Evolutionary conservation across 2,888 invertebrate genomes (phyloP), one percentile per base, ranked within the genome.

Genomic region (Drosophila buzzatii): DNA sequence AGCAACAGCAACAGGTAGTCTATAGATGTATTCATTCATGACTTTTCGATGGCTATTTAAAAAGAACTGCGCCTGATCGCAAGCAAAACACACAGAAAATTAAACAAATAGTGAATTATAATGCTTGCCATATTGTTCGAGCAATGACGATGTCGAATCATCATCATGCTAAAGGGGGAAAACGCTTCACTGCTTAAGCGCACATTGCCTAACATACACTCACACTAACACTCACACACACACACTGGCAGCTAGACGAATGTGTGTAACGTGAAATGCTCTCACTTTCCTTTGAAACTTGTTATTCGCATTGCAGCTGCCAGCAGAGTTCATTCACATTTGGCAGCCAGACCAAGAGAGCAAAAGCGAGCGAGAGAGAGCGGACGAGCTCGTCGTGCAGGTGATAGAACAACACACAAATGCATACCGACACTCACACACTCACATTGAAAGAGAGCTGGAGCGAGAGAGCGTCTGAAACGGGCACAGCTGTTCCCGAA

Each of bases 231-330:
- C 47, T 4, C 35, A 39, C 18, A 9, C 35, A 39, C n/a, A 8
- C 8, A 41, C 27, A 33, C 10, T 47, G 53, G 20, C 20, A 69
- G 66, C 66, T 62, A 76, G 51, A 70, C 68, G 47, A 23, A 45
- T 62, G 51, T 81, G 64, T 71, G 60, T 75, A 79, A 66, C 70
- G 81, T 87, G 77, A 77, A 87, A 79, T 90, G 92, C 93, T 93
- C 93, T 93, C 93, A 93, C 93, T 93, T 93, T 93, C 92, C 87
- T 92, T 91, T 85, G 77, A 91, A 92, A 93, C 92, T 92, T 86
- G 92, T 90, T 90, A 85, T 88, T 89, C 88, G 91, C 89, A 81
- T 85, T 89, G 89, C 76, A 73, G 76, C 76, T 74, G 76, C 72
- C 74, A 69, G 63, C 88, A 70, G 79, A 81, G 90, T 91, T 91